Percentiles rank a stretch among this genome's conserved stretches.
phyloP scores from a whole-genome alignment of 1,140 invertebrate genomes.

The Platyscapa corneri region DNA sequence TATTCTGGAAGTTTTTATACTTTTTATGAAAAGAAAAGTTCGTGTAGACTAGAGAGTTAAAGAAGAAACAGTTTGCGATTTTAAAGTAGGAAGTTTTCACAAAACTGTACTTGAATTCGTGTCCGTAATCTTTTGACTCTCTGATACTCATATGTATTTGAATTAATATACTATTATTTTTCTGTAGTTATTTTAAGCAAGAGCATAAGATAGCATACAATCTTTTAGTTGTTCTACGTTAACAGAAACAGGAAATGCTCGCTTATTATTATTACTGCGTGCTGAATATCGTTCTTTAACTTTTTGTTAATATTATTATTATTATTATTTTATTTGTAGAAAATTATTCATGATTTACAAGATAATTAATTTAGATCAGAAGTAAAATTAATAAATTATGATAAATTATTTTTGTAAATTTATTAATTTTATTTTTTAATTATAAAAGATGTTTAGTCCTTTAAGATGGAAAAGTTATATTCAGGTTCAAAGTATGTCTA shows the following conservation, averaged over 20 bases:
- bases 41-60: background rate
- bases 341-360: no score
- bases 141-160: background rate
- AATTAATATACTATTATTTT: background rate
- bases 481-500: no score
- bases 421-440: no score
- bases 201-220: background rate
- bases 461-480: no score
- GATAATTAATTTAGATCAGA: no score
- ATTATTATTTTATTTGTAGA: no score
- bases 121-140: background rate
- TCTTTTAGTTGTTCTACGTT: background rate
- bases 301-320: no score
- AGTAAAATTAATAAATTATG: no score
- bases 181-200: background rate
- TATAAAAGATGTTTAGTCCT: no score
- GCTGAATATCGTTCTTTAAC: background rate
- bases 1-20: background rate
- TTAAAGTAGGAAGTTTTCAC: background rate
- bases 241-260: background rate
- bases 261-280: no score
- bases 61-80: background rate
- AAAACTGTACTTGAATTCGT: background rate
- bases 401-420: no score
- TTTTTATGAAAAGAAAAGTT: constrained; percentile 36